Evolutionary conservation across 2,113 vertebrate species (phyloP).

Genomic region (Plestiodon gilberti): DNA sequence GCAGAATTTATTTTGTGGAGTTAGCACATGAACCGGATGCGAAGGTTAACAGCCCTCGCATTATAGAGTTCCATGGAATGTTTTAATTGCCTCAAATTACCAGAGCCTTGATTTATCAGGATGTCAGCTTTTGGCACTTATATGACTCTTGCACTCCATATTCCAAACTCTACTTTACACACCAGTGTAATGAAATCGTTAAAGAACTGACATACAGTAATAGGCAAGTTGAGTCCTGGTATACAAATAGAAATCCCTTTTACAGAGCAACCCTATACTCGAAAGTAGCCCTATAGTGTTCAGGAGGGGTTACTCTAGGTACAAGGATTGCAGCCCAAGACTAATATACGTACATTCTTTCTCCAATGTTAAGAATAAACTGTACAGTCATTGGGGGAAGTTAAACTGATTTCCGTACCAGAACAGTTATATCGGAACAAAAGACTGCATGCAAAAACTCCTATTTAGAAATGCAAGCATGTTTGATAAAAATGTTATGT

Average conservation of each 20-base stretch:
- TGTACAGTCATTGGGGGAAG: not conserved
- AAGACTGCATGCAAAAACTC: not conserved
- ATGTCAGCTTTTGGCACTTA: not conserved
- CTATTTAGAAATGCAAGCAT: not conserved
- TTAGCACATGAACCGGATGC: not conserved
- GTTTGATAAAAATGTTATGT: not conserved
- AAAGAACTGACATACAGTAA: not conserved
- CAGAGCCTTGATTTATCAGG: not conserved
- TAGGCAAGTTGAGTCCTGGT: not conserved
- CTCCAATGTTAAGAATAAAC: not conserved
- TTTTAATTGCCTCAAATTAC: not conserved
- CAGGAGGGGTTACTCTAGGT: too few species aligned
- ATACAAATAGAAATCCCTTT: not conserved
- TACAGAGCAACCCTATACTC: too few species aligned
- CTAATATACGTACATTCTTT: not conserved
- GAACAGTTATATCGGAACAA: not conserved
- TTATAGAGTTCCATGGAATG: not conserved
- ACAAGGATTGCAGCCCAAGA: too few species aligned
- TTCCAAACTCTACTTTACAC: not conserved
- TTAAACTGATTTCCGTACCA: not conserved
- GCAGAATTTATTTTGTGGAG: not conserved
- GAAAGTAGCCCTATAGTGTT: too few species aligned
- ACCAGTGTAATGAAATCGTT: not conserved
- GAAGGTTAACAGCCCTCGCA: not conserved
- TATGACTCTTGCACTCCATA: not conserved